Evolutionary conservation across 2,113 vertebrate genomes (phyloP), one percentile per base, ranked within the genome.

Genomic region (Paedocypris sp.): DNA sequence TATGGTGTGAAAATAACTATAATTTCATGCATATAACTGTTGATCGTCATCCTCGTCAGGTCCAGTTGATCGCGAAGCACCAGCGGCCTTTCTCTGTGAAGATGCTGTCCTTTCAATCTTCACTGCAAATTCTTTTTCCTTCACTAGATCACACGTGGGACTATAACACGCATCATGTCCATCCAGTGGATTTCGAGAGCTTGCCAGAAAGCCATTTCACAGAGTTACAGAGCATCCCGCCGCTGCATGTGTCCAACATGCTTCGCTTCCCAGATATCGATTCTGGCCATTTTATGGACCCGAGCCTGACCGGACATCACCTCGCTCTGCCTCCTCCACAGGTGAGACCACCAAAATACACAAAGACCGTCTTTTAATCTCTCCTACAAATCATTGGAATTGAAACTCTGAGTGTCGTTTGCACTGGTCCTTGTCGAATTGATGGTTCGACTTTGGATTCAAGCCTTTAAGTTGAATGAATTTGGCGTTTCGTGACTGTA

Each of bases 131-230:
- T 60, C 4, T 20, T 1, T 58, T 16, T 32, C 35, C 68, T 28
- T 67, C 33, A 48, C 38, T 70, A 93, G 95, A 97, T 56, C 91
- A 96, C 70, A 84, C 83, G 70, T 97, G 92, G 94, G 92, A 98
- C 3, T 96, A 93, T 62, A 88, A 90, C 66, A 26, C 86, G 18
- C 81, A 82, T 42, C 90, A 88, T 18, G 81, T 89, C 10, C 81
- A 93, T 75, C 81, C 89, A 50, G 83, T 69, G 2, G 95, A 98
- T 36, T 94, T 94, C 54, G 93, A 96, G 75, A 89, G 75, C 72
- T 90, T 97, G 35, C 76, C 86, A 1, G 94, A 95, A 69, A 87
- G 81, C 48, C 93, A 97, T 69, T 96, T 98, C 79, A 97, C 95
- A 4, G 95, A 98, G 64, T 82, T 98, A 62, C 95, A 98, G 82